Percentiles rank a stretch among this genome's conserved stretches.
Conservation (phyloP, 1,140 invertebrate genomes). For the Choristoneura fumiferana region DNA sequence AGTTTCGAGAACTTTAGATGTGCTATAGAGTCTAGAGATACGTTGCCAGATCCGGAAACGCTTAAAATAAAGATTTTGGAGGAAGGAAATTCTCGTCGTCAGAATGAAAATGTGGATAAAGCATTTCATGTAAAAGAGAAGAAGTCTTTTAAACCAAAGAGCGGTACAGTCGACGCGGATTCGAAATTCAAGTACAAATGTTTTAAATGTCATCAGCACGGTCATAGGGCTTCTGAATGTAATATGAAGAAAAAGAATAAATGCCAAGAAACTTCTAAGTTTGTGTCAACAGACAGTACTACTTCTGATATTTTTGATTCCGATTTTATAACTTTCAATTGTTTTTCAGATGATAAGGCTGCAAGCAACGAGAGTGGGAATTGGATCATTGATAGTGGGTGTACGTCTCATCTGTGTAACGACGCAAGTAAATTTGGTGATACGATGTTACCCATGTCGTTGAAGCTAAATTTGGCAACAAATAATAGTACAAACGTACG, state of each 20-base stretch:
- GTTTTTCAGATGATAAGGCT: too few species aligned
- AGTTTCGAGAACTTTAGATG: slow-evolving; percentile 34
- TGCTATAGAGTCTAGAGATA: slow-evolving; percentile 38
- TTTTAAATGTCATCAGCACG: neutral
- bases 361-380: too few species aligned
- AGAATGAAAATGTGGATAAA: neutral
- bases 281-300: too few species aligned
- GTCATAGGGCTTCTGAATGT: slow-evolving; percentile 14
- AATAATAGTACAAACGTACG: too few species aligned
- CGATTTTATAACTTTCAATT: too few species aligned
- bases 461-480: too few species aligned
- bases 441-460: too few species aligned
- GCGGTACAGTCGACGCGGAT: neutral
- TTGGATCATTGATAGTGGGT: too few species aligned
- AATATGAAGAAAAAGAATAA: neutral
- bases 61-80: slow-evolving; percentile 39
- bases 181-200: neutral
- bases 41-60: slow-evolving; percentile 30
- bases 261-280: neutral
- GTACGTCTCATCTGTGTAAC: too few species aligned
- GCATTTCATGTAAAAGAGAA: neutral
- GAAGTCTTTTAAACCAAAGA: neutral
- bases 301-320: too few species aligned
- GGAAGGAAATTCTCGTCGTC: slow-evolving; percentile 24
- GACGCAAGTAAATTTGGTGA: too few species aligned